These are phyloP conservation scores for Danio choprae DNA, from an alignment of 2,797 vertebrate genomes.

Conservation along the genomic window DNA sequence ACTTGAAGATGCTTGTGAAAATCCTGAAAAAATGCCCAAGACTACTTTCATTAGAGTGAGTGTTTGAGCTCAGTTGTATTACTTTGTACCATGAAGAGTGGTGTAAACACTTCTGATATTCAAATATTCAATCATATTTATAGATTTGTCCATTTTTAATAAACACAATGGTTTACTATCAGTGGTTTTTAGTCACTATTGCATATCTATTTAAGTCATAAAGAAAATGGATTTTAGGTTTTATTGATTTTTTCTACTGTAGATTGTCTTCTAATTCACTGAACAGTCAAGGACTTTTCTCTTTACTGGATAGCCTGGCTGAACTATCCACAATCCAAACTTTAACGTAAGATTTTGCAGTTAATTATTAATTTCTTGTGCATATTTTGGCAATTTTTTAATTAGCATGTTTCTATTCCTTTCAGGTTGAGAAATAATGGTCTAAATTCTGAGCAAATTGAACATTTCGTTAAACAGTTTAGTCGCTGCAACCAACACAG, in stretches of 20 bases:
- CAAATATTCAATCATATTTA: too few relatives aligned
- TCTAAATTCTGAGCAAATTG: constrained; percentile 44
- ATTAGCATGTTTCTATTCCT: background rate
- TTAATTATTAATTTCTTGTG: background rate
- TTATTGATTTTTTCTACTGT: constrained; percentile 3
- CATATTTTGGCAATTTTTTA: background rate
- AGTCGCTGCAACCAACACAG: constrained; percentile 1
- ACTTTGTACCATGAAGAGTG: background rate
- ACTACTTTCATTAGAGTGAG: constrained; percentile 73
- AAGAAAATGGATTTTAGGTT: background rate
- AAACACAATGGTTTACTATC: background rate
- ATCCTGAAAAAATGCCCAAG: constrained; percentile 63
- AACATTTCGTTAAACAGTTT: constrained; percentile 44
- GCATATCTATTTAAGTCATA: background rate
- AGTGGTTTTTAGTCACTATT: background rate
- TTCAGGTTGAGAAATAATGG: constrained; percentile 49
- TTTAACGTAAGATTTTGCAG: constrained; percentile 45
- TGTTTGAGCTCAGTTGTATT: constrained; percentile 24
- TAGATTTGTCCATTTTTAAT: background rate
- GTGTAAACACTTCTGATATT: background rate
- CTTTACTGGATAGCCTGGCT: constrained; percentile 53
- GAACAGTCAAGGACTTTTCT: constrained; percentile 41
- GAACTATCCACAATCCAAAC: constrained; percentile 51
- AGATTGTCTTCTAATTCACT: constrained; percentile 61
- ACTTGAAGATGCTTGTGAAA: constrained; percentile 69